phyloP scores from a whole-genome alignment of 2,113 vertebrate genomes.

The Onychostruthus taczanowskii region DNA sequence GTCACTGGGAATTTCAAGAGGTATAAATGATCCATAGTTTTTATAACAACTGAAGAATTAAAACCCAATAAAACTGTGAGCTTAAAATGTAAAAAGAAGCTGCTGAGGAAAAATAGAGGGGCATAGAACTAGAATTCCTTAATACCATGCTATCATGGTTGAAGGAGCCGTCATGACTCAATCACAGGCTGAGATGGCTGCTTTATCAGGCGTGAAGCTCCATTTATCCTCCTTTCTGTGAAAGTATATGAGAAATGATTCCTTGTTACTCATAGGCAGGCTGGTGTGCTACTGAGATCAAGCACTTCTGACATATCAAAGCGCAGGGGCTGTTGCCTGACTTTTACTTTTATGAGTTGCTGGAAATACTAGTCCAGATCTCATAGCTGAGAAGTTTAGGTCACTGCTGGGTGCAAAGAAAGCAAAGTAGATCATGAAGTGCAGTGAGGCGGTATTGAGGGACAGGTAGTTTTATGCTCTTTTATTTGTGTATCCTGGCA shows the following conservation, averaged over 20 bases:
- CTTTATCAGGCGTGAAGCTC: slow-evolving; percentile 39
- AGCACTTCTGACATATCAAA: neutral
- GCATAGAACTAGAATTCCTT: slow-evolving; percentile 9
- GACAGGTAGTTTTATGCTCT: neutral
- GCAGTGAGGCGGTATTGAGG: neutral
- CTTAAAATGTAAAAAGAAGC: neutral
- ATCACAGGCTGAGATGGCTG: slow-evolving; percentile 31
- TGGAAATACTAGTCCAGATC: neutral
- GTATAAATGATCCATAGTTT: neutral
- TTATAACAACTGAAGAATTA: neutral
- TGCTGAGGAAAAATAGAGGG: neutral
- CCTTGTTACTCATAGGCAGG: neutral
- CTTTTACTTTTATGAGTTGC: neutral
- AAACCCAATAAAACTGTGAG: neutral
- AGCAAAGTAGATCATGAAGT: neutral
- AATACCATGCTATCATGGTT: slow-evolving; percentile 17
- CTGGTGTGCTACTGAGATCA: neutral
- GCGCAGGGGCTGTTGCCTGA: neutral
- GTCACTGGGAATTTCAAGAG: neutral
- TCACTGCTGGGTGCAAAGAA: neutral
- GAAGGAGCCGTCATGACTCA: slow-evolving; percentile 3
- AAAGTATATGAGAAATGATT: slow-evolving; percentile 13
- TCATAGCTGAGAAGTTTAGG: neutral
- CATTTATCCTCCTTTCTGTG: slow-evolving; percentile 22
- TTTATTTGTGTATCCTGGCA: neutral